Evolutionary conservation across 2,888 invertebrate species (phyloP), one percentile per base, ranked within the genome.

Genomic region (Tenodera sinensis): DNA sequence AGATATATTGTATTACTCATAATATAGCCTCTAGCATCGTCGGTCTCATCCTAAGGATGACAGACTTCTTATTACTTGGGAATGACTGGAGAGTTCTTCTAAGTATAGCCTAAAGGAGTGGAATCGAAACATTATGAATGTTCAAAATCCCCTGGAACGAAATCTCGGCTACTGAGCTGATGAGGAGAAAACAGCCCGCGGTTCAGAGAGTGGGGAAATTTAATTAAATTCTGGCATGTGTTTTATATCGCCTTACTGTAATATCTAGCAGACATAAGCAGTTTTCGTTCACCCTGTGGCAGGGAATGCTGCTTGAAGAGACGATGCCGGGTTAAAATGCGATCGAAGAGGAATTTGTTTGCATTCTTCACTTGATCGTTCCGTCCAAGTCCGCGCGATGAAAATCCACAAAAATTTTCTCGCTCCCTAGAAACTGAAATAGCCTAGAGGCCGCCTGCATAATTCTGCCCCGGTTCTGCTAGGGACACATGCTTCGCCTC

Each of bases 331-430:
- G 84, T 71, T 71, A 71, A n/a, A 28, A 83, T 83, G 71, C 88
- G 90, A 90, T 90, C 90, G 90, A 90, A 88, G 87, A 90, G 87
- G 90, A 90, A 90, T 90, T 90, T 90, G 83, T 88, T 88, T 90
- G 84, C 90, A 90, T 90, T 87, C 90, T 90, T 90, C 88, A 28
- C 71, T 88, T 89, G 87, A 89, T 87, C 87, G 89, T 87, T 14
- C 54, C 85, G 47, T 81, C 34, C 88, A 84, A 81, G 86, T 30
- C 9, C 47, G 20, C 71, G 20, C 71, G 71, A 81, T 14, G 81
- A 86, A 81, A 86, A 86, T 86, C 86, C 86, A 86, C 81, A 86
- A 86, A 86, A 86, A 81, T 30, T 28, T 84, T 30, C n/a, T 34
- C 28, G 28, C 84, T 84, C 30, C 28, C 25, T 84, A n/a, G 84